phyloP scores from a whole-genome alignment of 35 echinoderm and acorn worm genomes.

The Eucidaris tribuloides region DNA sequence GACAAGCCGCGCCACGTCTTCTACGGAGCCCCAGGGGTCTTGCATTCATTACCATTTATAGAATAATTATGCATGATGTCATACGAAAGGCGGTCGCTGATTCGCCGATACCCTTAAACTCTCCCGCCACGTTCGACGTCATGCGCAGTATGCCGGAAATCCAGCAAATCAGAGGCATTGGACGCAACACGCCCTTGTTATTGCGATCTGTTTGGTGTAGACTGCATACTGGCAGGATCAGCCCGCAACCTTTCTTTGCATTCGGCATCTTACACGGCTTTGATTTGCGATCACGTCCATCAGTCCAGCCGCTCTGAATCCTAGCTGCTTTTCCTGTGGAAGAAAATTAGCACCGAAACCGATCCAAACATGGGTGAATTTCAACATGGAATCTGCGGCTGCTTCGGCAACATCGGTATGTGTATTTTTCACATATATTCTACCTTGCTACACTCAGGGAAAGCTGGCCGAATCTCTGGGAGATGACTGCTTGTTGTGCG shows the following conservation, averaged over 20 bases:
- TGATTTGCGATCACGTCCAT: too few species aligned
- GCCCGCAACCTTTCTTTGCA: too few species aligned
- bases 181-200: slow-evolving; percentile 6
- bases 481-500: slow-evolving; percentile 92
- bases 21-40: too few species aligned
- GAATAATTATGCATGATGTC: slow-evolving; percentile 24
- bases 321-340: too few species aligned
- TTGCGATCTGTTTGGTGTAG: too few species aligned
- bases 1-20: too few species aligned
- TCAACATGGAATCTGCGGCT: slow-evolving; percentile 77
- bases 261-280: too few species aligned
- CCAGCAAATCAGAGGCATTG: background rate
- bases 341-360: too few species aligned
- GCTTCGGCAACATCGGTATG: slow-evolving; percentile 89
- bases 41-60: slow-evolving; percentile 32
- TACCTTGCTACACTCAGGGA: slow-evolving; percentile 84
- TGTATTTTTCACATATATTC: slow-evolving; percentile 84
- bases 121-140: slow-evolving; percentile 11
- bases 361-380: slow-evolving; percentile 79
- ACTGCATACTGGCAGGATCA: too few species aligned
- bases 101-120: background rate
- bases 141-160: background rate
- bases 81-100: background rate
- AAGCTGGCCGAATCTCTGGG: slow-evolving; percentile 82
- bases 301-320: too few species aligned